Evolutionary conservation across 2,888 invertebrate genomes (phyloP), one percentile per base, ranked within the genome.

Genomic region (Vannuccia rotundouncinata): DNA sequence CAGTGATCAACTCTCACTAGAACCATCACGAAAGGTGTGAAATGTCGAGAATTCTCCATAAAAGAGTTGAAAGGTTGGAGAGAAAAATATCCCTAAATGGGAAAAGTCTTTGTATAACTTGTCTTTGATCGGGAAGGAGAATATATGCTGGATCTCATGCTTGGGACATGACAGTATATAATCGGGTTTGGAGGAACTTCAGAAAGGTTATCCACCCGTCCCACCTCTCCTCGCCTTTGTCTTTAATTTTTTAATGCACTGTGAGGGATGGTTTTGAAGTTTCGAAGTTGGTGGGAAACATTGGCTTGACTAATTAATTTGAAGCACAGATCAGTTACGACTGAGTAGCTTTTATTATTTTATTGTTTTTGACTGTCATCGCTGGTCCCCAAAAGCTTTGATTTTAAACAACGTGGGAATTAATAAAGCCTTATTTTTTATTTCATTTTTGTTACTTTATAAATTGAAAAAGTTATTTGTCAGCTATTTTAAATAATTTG

Each of bases 1-100:
- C 66, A 22, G 22, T 66, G 66, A 66, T 66, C 25, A 27, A 17
- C 22, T 13, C 25, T 66, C 22, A 66, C 22, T 66, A 17, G 25
- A 22, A 66, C 10, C 2, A 66, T 5, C 66, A 66, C 66, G 66
- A 66, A 66, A 66, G 66, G 66, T 66, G 66, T 66, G 66, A 66
- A 66, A 66, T 66, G 66, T n/a, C n/a, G 66, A 66, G 45, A 10
- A 5, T 17, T 66, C 22, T 27, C 22, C 66, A 2, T n/a, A 66
- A 66, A 66, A 66, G 25, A 13, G 10, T 13, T 17, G 66, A 66
- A 66, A 66, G 17, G 45, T 45, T 5, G 45, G 45, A 45, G 45
- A 45, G 45, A 45, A 45, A 45, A 45, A 17, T 45, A 13, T 45
- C n/a, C n/a, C n/a, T 45, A 13, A 13, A 17, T 45, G 45, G 45